These are phyloP conservation scores for Ochropacha duplaris DNA, from an alignment of 2,888 invertebrate species.

Conservation along the genomic window DNA sequence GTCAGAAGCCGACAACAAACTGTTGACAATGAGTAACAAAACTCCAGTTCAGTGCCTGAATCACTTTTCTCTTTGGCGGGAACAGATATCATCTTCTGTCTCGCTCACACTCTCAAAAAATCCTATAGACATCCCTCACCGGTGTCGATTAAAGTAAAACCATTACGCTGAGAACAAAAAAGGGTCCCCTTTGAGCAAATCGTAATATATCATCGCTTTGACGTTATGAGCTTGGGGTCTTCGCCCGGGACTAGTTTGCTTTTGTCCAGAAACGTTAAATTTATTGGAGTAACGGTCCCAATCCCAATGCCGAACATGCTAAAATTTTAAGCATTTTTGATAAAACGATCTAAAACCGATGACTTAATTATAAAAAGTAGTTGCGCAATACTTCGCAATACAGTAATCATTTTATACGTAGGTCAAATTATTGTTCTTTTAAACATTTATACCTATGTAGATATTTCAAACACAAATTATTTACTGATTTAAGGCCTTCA, in stretches of 20 bases:
- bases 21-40: slow-evolving; percentile 72
- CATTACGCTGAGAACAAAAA: slow-evolving; percentile 82
- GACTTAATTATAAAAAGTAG: neutral
- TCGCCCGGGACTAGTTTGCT: slow-evolving; percentile 53
- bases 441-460: too few relatives aligned
- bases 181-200: slow-evolving; percentile 82
- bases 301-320: slow-evolving; percentile 34
- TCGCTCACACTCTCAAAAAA: slow-evolving; percentile 35
- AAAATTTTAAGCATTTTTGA: slow-evolving; percentile 18
- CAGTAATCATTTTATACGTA: too few relatives aligned
- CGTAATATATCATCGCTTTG: slow-evolving; percentile 81
- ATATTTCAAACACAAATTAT: too few relatives aligned
- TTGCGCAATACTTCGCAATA: neutral
- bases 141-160: slow-evolving; percentile 77
- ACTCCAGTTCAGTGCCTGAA: slow-evolving; percentile 64
- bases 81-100: slow-evolving; percentile 57
- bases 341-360: neutral
- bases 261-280: slow-evolving; percentile 71
- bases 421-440: too few relatives aligned
- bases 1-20: slow-evolving; percentile 62
- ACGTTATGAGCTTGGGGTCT: slow-evolving; percentile 74
- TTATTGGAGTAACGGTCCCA: slow-evolving; percentile 70
- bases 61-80: slow-evolving; percentile 74
- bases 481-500: too few relatives aligned
- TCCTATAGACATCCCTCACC: slow-evolving; percentile 38